A percentile compares a stretch with the other conserved stretches of the same genome.
phyloP scores from a whole-genome alignment of 1,140 invertebrate genomes.

The Tribolium madens region DNA sequence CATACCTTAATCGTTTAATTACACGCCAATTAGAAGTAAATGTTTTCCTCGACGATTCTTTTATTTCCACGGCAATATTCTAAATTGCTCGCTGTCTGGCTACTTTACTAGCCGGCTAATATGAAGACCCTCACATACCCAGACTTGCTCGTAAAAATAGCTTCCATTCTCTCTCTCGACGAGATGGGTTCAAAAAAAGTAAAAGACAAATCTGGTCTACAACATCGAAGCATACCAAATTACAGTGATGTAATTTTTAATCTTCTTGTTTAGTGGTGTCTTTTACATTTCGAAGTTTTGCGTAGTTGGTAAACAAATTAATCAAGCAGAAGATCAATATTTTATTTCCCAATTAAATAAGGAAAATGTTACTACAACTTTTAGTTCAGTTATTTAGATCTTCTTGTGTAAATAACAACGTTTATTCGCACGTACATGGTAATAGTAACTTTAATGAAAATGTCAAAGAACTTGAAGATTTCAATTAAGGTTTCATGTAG shows the following conservation, averaged over 20 bases:
- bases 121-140: conserved; percentile 24
- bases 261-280: conserved; percentile 22
- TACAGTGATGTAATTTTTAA: conserved; percentile 23
- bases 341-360: background rate
- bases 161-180: conserved; percentile 15
- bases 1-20: conserved; percentile 19
- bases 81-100: conserved; percentile 14
- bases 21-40: conserved; percentile 22
- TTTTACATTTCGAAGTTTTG: background rate
- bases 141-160: conserved; percentile 40
- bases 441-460: background rate
- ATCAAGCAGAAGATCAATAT: background rate
- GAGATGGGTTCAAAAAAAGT: background rate
- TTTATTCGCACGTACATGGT: background rate
- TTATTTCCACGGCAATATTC: background rate
- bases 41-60: conserved; percentile 6
- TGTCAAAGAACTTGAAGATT: background rate
- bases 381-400: background rate
- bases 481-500: background rate
- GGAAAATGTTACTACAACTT: background rate
- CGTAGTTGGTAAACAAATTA: too few species aligned
- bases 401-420: background rate
- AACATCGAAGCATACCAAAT: conserved; percentile 22
- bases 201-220: background rate
- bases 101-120: conserved; percentile 2